Base-by-base conservation (phyloP, 2,888 invertebrate species). In the Thera britannica region DNA sequence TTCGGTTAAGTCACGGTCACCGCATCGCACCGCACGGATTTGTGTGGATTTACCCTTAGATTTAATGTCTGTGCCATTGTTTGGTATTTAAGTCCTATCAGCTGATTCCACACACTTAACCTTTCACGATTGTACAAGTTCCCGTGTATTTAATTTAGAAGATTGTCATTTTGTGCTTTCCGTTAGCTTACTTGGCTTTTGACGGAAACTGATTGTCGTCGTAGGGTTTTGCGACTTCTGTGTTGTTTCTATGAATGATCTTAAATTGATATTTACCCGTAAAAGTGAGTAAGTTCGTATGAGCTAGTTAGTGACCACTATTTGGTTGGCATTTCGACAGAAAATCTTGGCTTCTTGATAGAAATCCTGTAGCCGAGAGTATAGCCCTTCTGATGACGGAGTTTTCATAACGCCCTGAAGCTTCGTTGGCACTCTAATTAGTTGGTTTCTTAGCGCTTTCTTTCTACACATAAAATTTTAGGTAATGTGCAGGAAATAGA, bases 11-110 rank as follows among this genome's bases (percentile, higher is more conserved):
- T 6, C 5, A 41, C 23, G 46, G 7, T 23, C 23, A 23, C 23
- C 23, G 23, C 23, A 23, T 23, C 23, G 23, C n/a, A 38, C 51
- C 57, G 12, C 36, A 48, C 49, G 59, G 56, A 57, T 58, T 35
- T 54, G 34, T 63, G 57, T 63, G 54, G 36, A 58, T 52, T 44
- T 48, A 49, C 60, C 63, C 54, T 63, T 41, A 75, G 79, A 85
- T 85, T 84, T 87, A 84, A 80, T 83, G 82, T 76, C 75, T 74
- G 77, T 80, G 80, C 83, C 79, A 85, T 89, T 90, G 88, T 89
- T 81, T 89, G 90, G 88, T 90, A 91, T 92, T 92, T 91, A 90
- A 88, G 86, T 88, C 87, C 79, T 87, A 91, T 90, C 88, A 86
- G 83, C 85, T 87, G 91, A 91, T 92, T 87, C 84, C 84, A 83